Base-by-base conservation (phyloP, 2,797 vertebrate genomes). In the Carapus acus region DNA sequence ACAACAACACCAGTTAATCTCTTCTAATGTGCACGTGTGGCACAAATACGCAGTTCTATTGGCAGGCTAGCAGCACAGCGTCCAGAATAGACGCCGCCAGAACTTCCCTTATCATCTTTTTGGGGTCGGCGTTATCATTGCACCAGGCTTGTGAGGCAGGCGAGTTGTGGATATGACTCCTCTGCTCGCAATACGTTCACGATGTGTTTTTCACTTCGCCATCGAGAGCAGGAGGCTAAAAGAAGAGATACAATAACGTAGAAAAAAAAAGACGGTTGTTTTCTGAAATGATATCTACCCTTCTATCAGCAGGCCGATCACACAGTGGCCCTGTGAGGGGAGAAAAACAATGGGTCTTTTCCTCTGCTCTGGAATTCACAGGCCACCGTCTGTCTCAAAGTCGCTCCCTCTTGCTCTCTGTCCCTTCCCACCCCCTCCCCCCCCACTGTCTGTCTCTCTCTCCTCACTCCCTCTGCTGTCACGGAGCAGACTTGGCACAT, bases 331-430 rank as follows among this genome's bases (percentile, higher is more conserved):
- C 54, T 61, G 66, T 73, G 53, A 37, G 64, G 55, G 44, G 52
- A 31, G n/a, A 29, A 53, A 54, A 70, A 80, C 76, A 80, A 80
- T 77, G n/a, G 67, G 62, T 71, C 65, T 70, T 77, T 79, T 81
- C 79, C 74, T 78, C 65, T 73, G 65, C 68, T 60, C 43, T 63
- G 76, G 69, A 83, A 82, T 80, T 76, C 74, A 68, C 68, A 74
- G 74, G 71, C 73, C 73, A 60, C 62, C 66, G 66, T 69, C 67
- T 65, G 63, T 70, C 65, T 69, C 54, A 63, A 40, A 61, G 53
- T 36, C 16, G 33, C 16, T 46, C 11, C 11, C n/a, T 29, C 27
- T 36, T 8, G 7, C 11, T 63, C 21, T 46, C 38, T 39, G 53
- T 29, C 41, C 37, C 46, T 49, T 46, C 49, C 38, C 23, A 37